Evolutionary conservation across 2,113 vertebrate species (phyloP).

Genomic region (Gobio gobio): DNA sequence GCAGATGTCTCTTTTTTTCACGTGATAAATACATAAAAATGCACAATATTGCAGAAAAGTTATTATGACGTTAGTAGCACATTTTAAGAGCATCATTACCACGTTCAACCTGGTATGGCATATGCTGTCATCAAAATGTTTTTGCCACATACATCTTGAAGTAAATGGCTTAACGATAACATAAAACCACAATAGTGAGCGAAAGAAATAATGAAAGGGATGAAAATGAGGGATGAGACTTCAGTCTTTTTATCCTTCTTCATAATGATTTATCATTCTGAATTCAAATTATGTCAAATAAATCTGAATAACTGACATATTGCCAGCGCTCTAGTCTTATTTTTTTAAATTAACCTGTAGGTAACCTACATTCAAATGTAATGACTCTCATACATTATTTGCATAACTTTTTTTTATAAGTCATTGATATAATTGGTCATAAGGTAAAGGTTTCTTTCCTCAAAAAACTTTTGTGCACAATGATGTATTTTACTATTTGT

Average conservation of each 20-base stretch:
- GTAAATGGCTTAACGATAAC: neutral
- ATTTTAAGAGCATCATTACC: neutral
- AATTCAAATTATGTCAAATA: conserved; percentile 17
- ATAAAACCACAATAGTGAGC: neutral
- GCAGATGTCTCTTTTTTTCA: neutral
- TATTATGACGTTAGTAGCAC: neutral
- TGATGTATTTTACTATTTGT: neutral
- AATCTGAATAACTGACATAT: conserved; percentile 6
- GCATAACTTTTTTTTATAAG: neutral
- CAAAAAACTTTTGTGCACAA: neutral
- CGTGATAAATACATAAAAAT: neutral
- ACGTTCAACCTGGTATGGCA: neutral
- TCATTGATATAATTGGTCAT: conserved; percentile 3
- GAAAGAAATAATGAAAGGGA: neutral
- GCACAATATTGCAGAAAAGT: neutral
- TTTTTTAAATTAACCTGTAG: neutral
- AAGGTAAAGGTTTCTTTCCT: neutral
- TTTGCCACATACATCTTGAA: conserved; percentile 3
- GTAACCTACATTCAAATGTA: neutral
- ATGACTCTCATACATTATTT: conserved; percentile 17
- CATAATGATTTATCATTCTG: neutral
- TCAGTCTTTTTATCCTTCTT: conserved; percentile 6
- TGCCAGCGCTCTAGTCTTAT: neutral
- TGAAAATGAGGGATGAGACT: neutral
- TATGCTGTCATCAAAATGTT: neutral